phyloP scores from a whole-genome alignment of 2,113 vertebrate genomes.

The Calyptomena viridis region DNA sequence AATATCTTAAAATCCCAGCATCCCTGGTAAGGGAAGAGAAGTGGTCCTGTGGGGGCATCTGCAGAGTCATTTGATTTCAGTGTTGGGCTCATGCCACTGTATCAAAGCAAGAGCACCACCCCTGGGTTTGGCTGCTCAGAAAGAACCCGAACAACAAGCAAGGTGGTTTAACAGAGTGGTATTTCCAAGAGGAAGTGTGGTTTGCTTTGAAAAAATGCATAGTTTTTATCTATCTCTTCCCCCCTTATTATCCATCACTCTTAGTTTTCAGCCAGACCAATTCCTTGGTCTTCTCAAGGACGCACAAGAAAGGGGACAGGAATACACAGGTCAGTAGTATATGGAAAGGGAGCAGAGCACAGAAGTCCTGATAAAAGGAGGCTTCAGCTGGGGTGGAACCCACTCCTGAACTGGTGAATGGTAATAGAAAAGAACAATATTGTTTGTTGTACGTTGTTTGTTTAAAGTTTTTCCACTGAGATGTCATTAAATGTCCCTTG shows the following conservation, averaged over 20 bases:
- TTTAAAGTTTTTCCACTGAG: neutral
- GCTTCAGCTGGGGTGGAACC: neutral
- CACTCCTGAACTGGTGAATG: neutral
- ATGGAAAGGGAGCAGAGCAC: neutral
- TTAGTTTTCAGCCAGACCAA: neutral
- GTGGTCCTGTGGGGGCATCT: neutral
- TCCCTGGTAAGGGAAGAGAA: neutral
- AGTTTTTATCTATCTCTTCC: neutral
- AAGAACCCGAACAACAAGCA: neutral
- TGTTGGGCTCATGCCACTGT: neutral
- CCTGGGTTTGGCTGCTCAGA: neutral
- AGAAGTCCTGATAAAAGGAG: neutral
- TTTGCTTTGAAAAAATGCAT: neutral
- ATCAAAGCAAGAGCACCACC: neutral
- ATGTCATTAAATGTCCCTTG: neutral
- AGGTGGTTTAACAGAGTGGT: neutral
- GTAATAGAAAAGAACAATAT: neutral
- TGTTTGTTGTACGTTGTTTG: fast-evolving
- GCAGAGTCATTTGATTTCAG: neutral
- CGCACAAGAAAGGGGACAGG: neutral
- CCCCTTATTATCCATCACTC: fast-evolving
- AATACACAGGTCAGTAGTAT: neutral
- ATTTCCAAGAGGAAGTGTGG: neutral
- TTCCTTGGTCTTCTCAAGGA: neutral
- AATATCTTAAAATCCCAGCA: neutral